phyloP scores from a whole-genome alignment of 2,888 invertebrate species.

The Andrena minutula region DNA sequence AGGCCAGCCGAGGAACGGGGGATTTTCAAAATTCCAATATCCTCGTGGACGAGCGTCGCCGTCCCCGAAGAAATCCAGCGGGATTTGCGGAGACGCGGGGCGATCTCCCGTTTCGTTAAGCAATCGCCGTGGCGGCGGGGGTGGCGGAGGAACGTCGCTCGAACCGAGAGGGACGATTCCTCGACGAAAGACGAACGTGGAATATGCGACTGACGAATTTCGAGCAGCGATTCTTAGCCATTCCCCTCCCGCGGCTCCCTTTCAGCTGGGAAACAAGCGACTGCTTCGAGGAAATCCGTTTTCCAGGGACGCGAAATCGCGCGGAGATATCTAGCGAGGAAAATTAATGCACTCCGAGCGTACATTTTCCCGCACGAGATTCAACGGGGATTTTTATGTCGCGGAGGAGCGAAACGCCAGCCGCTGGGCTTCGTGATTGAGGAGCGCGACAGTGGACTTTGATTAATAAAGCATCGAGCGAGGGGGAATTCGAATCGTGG shows the following conservation, averaged over 20 bases:
- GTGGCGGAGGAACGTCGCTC: constrained; percentile 41
- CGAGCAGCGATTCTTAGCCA: constrained; percentile 26
- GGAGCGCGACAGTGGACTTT: constrained; percentile 1
- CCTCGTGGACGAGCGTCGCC: constrained; percentile 64
- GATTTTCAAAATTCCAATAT: constrained; percentile 79
- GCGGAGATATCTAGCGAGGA: constrained; percentile 9
- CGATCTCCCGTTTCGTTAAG: constrained; percentile 74
- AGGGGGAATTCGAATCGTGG: constrained; percentile 5
- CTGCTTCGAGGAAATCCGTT: constrained; percentile 39
- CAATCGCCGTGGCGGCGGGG: constrained; percentile 63
- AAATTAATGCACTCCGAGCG: background rate
- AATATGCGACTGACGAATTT: constrained; percentile 39
- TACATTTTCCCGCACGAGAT: constrained; percentile 1
- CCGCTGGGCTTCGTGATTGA: background rate
- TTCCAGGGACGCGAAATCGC: constrained; percentile 24
- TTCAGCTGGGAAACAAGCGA: background rate
- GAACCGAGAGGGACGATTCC: background rate
- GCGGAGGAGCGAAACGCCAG: background rate
- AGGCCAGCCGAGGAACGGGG: constrained; percentile 37
- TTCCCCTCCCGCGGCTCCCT: background rate
- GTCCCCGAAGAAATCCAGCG: constrained; percentile 59
- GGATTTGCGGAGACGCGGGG: constrained; percentile 66
- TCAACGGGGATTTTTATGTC: background rate
- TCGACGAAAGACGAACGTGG: background rate
- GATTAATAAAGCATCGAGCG: constrained; percentile 40